phyloP scores from a whole-genome alignment of 1,140 invertebrate genomes.

The Tetragnatha versicolor region DNA sequence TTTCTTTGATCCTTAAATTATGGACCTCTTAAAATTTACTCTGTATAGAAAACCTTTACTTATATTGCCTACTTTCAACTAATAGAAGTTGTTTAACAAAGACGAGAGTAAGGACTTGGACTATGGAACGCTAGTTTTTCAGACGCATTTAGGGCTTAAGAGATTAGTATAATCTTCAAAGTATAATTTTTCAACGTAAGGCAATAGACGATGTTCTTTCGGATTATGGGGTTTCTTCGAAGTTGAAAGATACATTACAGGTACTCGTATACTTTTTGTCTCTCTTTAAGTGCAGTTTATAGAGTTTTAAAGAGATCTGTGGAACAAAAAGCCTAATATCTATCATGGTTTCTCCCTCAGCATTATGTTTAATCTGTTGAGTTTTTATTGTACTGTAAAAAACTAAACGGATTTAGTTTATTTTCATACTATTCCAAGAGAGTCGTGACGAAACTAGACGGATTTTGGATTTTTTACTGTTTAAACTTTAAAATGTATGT shows the following conservation, averaged over 20 bases:
- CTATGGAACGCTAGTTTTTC: conserved; percentile 4
- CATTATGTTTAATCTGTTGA: conserved; percentile 28
- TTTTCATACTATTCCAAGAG: not conserved
- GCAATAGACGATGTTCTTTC: conserved; percentile 15
- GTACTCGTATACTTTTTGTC: conserved; percentile 16
- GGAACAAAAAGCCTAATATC: conserved; percentile 16
- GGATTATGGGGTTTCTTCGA: conserved; percentile 33
- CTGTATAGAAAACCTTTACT: not conserved
- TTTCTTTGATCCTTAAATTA: conserved; percentile 34
- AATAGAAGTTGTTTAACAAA: conserved; percentile 21
- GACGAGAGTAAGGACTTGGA: not conserved
- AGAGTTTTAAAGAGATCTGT: conserved; percentile 27
- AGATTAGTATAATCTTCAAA: conserved; percentile 39
- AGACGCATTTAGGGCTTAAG: conserved; percentile 37
- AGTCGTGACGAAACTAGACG: not conserved
- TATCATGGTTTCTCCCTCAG: conserved; percentile 40
- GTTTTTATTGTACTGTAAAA: no score
- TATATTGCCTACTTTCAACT: conserved; percentile 24
- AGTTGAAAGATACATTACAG: conserved; percentile 46
- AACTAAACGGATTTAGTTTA: no score
- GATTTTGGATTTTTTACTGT: no score
- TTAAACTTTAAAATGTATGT: no score
- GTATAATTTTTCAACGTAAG: conserved; percentile 41
- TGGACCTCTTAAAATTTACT: conserved; percentile 17
- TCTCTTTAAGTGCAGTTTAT: conserved; percentile 38